Base-by-base conservation (phyloP, 2,888 invertebrate species). In the Siphonodentalium dalli region DNA sequence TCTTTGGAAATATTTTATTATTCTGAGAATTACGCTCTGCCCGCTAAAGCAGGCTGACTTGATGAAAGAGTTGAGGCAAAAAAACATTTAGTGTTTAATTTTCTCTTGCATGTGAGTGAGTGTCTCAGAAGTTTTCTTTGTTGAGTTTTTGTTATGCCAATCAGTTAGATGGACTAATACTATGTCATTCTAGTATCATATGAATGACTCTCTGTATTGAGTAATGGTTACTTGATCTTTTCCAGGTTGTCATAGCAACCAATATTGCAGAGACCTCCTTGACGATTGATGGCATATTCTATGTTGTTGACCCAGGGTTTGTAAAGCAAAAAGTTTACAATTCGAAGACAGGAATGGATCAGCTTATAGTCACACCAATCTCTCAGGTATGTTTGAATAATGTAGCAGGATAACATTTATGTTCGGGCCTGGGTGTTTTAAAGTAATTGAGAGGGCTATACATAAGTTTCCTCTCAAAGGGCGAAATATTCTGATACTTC, bases 241-340 rank as follows among this genome's bases (percentile, higher is more conserved):
- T 61, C 3, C 53, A 80, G 80, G 79, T 82, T 31, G 96, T 99
- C 0, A 97, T 99, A 63, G 98, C 98, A 0, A 99, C 99, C 1
- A 99, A 99, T 78, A 99, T 99, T 68, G 99, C 99, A 0, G 99
- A 99, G 83, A 99, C 99, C 0, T 98, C 97, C 5, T 84, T 99
- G 18, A 99, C 99, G 0, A 99, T 99, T 50, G 98, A 99, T 79
- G 99, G 99, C 0, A 98, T 99, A 59, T 98, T 92, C 81, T 99
- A 99, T 79, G 99, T 99, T 1, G 97, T 99, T 0, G 99, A 99
- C 84, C 99, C 99, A 0, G 99, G 99, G 0, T 99, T 99, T 82
- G 98, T 99, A 0, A 99, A 99, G 79, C 99, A 99, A 82, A 99
- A 99, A 81, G 96, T 97, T 1, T 97, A 97, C 78, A 97, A 96